Conservation (phyloP, 1,140 invertebrate genomes). For the Eumaeus atala region DNA sequence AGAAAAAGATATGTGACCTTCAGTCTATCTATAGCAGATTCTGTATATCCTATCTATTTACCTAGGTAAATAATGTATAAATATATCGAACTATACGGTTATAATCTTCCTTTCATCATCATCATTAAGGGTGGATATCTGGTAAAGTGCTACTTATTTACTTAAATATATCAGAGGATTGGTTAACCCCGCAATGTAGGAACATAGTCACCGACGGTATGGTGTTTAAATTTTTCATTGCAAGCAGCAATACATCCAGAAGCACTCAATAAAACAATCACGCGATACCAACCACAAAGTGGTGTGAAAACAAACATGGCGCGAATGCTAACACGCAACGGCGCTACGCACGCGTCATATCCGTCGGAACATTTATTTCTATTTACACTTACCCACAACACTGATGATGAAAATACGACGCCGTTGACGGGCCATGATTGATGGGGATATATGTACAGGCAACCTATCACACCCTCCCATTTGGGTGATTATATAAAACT, state of each 20-base stretch:
- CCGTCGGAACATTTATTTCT: constrained; percentile 63
- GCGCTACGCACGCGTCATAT: constrained; percentile 47
- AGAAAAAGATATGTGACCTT: too few species aligned
- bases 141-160: too few species aligned
- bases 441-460: background rate
- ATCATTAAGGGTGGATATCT: too few species aligned
- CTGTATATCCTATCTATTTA: too few species aligned
- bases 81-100: too few species aligned
- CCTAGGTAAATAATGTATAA: too few species aligned
- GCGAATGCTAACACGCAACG: constrained; percentile 56
- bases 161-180: too few species aligned
- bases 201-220: too few species aligned
- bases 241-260: background rate
- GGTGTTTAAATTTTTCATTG: background rate
- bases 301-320: constrained; percentile 61
- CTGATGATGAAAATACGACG: constrained; percentile 37
- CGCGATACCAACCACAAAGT: constrained; percentile 33
- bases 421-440: constrained; percentile 15
- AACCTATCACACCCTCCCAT: background rate
- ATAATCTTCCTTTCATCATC: too few species aligned
- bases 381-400: constrained; percentile 50
- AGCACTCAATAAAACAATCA: constrained; percentile 59
- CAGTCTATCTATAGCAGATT: too few species aligned
- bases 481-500: background rate
- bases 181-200: too few species aligned